phyloP scores from a whole-genome alignment of 1,140 invertebrate genomes.

The Diachasma alloeum region DNA sequence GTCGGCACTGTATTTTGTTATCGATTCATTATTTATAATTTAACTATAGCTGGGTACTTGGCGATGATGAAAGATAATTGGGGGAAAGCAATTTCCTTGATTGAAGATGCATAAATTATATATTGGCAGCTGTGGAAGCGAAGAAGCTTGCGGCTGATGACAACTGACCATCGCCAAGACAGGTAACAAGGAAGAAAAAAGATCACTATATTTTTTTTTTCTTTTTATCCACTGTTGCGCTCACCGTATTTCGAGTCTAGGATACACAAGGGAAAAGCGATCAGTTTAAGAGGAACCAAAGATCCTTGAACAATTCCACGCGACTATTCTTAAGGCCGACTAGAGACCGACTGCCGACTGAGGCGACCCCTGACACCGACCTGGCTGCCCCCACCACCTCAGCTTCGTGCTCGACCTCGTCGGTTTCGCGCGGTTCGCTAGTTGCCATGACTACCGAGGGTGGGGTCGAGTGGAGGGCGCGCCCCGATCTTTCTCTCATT shows the following conservation, averaged over 20 bases:
- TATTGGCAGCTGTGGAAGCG: too few relatives aligned
- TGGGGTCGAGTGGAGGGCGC: conserved; percentile 61
- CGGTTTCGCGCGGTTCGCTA: conserved; percentile 56
- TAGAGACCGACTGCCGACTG: conserved; percentile 63
- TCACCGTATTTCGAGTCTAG: neutral
- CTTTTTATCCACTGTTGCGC: too few relatives aligned
- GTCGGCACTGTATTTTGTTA: too few relatives aligned
- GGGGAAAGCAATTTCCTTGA: too few relatives aligned
- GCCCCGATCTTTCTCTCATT: conserved; percentile 60
- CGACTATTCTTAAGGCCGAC: conserved; percentile 63
- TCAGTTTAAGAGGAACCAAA: conserved; percentile 2
- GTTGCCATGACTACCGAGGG: conserved; percentile 64
- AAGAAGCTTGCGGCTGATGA: too few relatives aligned
- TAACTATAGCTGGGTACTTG: too few relatives aligned
- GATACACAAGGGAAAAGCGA: neutral
- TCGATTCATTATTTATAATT: too few relatives aligned
- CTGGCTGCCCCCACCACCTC: conserved; percentile 52
- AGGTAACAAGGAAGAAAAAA: too few relatives aligned
- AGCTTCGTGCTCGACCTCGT: conserved; percentile 44
- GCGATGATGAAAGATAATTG: too few relatives aligned
- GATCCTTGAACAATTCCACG: conserved; percentile 42
- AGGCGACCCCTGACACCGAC: conserved; percentile 64
- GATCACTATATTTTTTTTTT: too few relatives aligned
- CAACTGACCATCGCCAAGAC: too few relatives aligned
- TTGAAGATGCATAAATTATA: too few relatives aligned